Evolutionary conservation across 1,140 invertebrate species (phyloP).

Genomic region (Ganaspis sp.): DNA sequence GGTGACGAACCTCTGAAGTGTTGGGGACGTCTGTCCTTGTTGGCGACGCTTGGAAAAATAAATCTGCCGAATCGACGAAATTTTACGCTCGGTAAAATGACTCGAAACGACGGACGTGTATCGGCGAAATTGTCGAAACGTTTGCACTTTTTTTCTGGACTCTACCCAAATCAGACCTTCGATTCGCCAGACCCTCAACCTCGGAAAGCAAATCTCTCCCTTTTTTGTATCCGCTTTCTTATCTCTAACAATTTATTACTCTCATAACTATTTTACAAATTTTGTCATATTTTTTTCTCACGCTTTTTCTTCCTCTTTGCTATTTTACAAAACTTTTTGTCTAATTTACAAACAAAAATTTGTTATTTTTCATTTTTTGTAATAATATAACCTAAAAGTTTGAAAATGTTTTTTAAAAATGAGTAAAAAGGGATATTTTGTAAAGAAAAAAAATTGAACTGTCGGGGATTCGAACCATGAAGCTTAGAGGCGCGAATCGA

Average conservation of each 20-base stretch:
- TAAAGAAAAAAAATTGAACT: neutral
- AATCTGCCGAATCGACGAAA: constrained; percentile 43
- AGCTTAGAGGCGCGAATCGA: neutral
- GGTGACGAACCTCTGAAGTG: constrained; percentile 25
- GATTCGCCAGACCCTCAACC: neutral
- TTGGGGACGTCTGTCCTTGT: constrained; percentile 11
- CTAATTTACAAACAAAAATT: neutral
- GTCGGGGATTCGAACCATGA: neutral
- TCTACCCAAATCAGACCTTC: constrained; percentile 18
- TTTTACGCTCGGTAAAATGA: constrained; percentile 11
- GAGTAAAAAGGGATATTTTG: neutral
- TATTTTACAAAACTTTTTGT: neutral
- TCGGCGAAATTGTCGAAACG: constrained; percentile 23
- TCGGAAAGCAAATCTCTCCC: neutral
- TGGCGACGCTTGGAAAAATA: neutral
- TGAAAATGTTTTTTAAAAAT: too few species aligned
- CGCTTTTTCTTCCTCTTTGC: too few species aligned
- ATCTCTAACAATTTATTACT: neutral
- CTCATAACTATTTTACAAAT: too few species aligned
- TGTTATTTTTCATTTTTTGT: neutral
- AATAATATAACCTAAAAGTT: too few species aligned
- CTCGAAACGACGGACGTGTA: constrained; percentile 11
- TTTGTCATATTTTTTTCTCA: too few species aligned
- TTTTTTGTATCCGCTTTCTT: neutral
- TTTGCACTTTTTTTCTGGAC: constrained; percentile 24